Evolutionary conservation across 2,113 vertebrate genomes (phyloP).

Genomic region (Propithecus coquereli): DNA sequence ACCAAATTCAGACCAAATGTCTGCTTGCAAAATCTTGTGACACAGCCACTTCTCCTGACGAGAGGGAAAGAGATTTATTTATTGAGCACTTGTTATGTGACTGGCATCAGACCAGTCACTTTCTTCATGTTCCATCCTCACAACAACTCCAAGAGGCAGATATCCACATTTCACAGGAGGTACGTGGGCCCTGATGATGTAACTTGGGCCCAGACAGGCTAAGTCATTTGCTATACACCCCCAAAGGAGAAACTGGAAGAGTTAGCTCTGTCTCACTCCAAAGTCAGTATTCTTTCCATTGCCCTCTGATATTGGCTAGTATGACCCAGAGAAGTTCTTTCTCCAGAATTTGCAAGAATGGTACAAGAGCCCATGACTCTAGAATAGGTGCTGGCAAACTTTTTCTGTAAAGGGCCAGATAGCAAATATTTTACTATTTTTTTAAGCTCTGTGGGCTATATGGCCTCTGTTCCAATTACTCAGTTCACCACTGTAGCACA

Average conservation of each 20-base stretch:
- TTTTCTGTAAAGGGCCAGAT: not conserved
- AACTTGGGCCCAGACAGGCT: not conserved
- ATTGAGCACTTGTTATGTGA: not conserved
- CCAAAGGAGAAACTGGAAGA: not conserved
- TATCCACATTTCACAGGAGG: not conserved
- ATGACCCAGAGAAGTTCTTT: not conserved
- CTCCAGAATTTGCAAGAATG: slow-evolving; percentile 18
- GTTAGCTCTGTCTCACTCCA: not conserved
- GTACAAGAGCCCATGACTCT: not conserved
- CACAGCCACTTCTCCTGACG: not conserved
- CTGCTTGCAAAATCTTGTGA: slow-evolving; percentile 31
- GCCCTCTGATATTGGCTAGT: not conserved
- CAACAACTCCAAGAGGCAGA: not conserved
- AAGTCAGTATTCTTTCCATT: not conserved
- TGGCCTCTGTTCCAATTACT: not conserved
- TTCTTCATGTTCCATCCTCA: not conserved
- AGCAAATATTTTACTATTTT: not conserved
- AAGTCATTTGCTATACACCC: not conserved
- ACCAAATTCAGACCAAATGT: slow-evolving; percentile 47
- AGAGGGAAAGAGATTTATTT: not conserved
- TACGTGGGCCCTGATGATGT: not conserved
- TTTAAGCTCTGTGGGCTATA: not conserved
- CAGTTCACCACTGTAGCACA: not conserved
- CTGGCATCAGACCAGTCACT: not conserved
- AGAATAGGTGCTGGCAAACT: not conserved